A percentile compares a stretch with the other conserved stretches of the same genome.
phyloP scores from a whole-genome alignment of 2,797 vertebrate genomes.

The Melanotaenia nigrans region DNA sequence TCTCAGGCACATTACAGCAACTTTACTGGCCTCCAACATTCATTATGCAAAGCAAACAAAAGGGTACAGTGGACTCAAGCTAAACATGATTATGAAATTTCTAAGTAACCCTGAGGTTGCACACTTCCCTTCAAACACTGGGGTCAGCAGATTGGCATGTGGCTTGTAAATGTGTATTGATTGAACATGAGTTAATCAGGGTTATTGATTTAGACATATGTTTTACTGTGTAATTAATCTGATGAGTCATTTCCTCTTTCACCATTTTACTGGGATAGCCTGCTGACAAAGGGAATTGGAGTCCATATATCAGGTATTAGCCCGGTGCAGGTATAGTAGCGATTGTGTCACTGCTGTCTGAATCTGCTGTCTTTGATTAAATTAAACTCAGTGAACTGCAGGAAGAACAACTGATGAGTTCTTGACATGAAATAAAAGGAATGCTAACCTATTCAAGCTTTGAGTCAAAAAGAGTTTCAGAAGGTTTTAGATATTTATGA shows the following conservation, averaged over 20 bases:
- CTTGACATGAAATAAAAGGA: neutral
- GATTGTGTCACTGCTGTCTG: neutral
- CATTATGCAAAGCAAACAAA: slow-evolving; percentile 39
- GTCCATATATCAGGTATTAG: slow-evolving; percentile 37
- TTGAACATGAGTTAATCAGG: slow-evolving; percentile 66
- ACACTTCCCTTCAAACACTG: slow-evolving; percentile 27
- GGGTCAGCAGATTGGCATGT: slow-evolving; percentile 57
- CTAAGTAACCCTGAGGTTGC: slow-evolving; percentile 35
- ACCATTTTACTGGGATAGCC: slow-evolving; percentile 34
- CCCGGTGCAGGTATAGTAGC: slow-evolving; percentile 4
- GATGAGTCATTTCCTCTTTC: slow-evolving; percentile 55
- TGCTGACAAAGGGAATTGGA: slow-evolving; percentile 52
- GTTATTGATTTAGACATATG: slow-evolving; percentile 66
- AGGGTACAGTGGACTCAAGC: slow-evolving; percentile 1
- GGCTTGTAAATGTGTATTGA: slow-evolving; percentile 68
- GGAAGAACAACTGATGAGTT: too few species aligned
- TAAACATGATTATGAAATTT: slow-evolving; percentile 19
- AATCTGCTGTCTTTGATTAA: neutral
- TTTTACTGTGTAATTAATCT: slow-evolving; percentile 60
- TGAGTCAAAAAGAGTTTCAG: neutral
- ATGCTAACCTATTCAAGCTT: neutral
- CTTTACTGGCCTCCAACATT: slow-evolving; percentile 28
- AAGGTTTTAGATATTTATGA: slow-evolving; percentile 14
- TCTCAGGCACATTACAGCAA: slow-evolving; percentile 9
- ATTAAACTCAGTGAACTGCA: too few species aligned